Conservation (phyloP, 2,888 invertebrate species). For the Morpho achilles region DNA sequence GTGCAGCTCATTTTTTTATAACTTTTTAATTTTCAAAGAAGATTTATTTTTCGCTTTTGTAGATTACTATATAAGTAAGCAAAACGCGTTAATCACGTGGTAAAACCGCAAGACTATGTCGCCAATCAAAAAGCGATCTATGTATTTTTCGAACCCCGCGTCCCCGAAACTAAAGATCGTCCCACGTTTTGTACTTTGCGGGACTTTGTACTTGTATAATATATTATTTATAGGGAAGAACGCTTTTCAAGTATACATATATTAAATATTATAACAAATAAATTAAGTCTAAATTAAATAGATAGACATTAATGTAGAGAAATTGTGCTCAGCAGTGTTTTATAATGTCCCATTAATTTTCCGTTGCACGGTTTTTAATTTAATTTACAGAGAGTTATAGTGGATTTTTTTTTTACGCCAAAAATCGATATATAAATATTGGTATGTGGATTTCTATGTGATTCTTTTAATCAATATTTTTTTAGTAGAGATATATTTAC, state of each 20-base stretch:
- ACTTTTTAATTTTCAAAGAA: too few relatives aligned
- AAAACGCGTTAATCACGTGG: too few relatives aligned
- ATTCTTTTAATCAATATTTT: too few relatives aligned
- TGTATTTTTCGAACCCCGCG: conserved; percentile 33
- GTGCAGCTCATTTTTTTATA: too few relatives aligned
- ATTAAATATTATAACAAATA: conserved; percentile 52
- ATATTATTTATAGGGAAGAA: conserved; percentile 56
- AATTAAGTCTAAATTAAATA: conserved; percentile 53
- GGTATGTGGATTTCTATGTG: too few relatives aligned
- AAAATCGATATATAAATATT: too few relatives aligned
- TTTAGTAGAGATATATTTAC: too few relatives aligned
- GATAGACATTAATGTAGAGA: conserved; percentile 68
- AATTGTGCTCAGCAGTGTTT: conserved; percentile 58
- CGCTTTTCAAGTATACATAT: conserved; percentile 68
- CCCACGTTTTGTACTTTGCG: conserved; percentile 14
- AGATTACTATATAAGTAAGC: neutral
- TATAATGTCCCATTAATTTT: conserved; percentile 35
- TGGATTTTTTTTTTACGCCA: neutral
- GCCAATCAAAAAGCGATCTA: conserved; percentile 29
- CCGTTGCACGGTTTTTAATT: conserved; percentile 18
- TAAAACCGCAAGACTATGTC: neutral
- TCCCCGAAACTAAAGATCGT: conserved; percentile 6
- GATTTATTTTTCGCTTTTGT: too few relatives aligned
- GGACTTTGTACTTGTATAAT: conserved; percentile 23
- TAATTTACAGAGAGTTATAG: too few relatives aligned